These are phyloP conservation scores for Vanessa cardui DNA, from an alignment of 2,888 invertebrate species.

Conservation along the genomic window DNA sequence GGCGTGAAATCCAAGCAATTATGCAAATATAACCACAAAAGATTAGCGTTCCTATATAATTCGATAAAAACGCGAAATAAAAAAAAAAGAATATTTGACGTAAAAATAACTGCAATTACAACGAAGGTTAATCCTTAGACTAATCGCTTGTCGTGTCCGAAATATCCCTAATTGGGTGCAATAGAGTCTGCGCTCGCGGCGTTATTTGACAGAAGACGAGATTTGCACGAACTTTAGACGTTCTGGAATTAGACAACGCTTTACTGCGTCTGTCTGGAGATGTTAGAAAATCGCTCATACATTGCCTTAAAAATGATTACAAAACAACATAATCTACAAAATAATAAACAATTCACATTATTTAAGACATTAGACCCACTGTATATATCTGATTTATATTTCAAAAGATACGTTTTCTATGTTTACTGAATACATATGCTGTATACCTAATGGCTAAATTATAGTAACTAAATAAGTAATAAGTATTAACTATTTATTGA, in stretches of 20 bases:
- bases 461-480: no score
- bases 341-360: no score
- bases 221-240: conserved; percentile 62
- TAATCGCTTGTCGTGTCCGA: conserved; percentile 53
- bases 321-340: no score
- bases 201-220: conserved; percentile 66
- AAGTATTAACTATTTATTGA: no score
- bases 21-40: conserved; percentile 31
- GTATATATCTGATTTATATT: no score
- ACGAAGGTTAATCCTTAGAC: conserved; percentile 48
- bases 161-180: conserved; percentile 63
- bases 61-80: conserved; percentile 21
- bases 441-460: no score
- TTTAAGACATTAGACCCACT: no score
- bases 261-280: conserved; percentile 8
- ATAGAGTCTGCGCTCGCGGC: conserved; percentile 59
- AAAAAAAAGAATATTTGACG: conserved; percentile 41
- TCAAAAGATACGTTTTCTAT: no score
- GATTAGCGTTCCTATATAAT: conserved; percentile 29
- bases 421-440: no score
- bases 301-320: not conserved
- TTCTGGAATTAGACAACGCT: conserved; percentile 56
- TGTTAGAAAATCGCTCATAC: conserved; percentile 10
- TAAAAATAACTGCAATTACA: conserved; percentile 51
- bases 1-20: conserved; percentile 30